phyloP scores from a whole-genome alignment of 2,797 vertebrate genomes.

The Setipinna tenuifilis region DNA sequence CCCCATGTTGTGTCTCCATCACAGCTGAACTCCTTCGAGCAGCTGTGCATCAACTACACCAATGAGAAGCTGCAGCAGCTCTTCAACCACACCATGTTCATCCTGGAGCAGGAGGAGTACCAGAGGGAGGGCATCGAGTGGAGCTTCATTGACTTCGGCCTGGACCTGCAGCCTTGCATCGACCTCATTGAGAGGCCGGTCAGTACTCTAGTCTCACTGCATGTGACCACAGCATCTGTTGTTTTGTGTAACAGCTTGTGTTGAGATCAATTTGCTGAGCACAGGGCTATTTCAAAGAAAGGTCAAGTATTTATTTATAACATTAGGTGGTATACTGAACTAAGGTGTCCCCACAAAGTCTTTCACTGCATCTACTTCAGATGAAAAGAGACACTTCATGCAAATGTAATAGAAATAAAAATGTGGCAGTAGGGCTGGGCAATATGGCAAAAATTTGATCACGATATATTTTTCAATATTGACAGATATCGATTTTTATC shows the following conservation, averaged over 20 bases:
- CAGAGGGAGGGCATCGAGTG: conserved; percentile 97
- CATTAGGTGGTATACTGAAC: neutral
- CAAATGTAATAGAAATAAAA: neutral
- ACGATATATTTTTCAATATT: no score
- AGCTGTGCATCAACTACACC: conserved; percentile 98
- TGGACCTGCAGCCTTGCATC: conserved; percentile 96
- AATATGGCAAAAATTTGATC: no score
- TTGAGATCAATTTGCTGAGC: neutral
- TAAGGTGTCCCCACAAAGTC: neutral
- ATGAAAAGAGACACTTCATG: neutral
- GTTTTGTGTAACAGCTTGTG: neutral
- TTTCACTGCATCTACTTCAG: neutral
- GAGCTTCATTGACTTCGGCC: conserved; percentile 97
- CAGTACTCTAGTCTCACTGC: conserved; percentile 53
- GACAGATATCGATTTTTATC: no score
- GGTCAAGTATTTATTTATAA: neutral
- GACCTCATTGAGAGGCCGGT: conserved; percentile 95
- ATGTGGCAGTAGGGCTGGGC: no score
- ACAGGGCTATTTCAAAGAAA: neutral
- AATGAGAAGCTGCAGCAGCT: conserved; percentile 98
- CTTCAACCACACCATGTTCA: conserved; percentile 99
- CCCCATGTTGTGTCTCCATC: neutral
- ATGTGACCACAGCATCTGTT: neutral
- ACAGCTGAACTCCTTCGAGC: conserved; percentile 94
- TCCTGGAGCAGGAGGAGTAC: conserved; percentile 98